Percentiles rank a stretch among this genome's conserved stretches.
phyloP scores from a whole-genome alignment of 2,888 invertebrate species.

The Aphodius sticticus region DNA sequence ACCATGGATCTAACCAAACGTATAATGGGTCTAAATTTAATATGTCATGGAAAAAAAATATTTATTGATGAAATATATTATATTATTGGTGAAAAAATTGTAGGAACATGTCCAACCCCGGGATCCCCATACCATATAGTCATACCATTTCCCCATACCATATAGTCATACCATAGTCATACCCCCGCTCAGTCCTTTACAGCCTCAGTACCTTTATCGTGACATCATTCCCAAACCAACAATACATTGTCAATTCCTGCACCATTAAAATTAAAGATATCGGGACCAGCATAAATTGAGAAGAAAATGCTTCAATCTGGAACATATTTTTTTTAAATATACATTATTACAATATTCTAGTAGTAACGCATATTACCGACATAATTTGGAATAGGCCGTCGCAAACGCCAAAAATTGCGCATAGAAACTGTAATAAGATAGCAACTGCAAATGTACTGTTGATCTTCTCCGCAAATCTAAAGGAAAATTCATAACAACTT shows the following conservation, averaged over 20 bases:
- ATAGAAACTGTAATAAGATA: constrained; percentile 12
- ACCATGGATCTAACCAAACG: too few relatives aligned
- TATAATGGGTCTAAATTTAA: too few relatives aligned
- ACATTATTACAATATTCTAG: not conserved
- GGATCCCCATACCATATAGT: too few relatives aligned
- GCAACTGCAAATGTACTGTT: constrained; percentile 10
- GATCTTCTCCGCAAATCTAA: constrained; percentile 21
- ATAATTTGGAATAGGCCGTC: constrained; percentile 12
- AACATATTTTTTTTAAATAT: too few relatives aligned
- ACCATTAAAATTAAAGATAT: not conserved
- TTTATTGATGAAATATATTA: too few relatives aligned
- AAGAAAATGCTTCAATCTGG: not conserved
- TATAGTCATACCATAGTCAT: too few relatives aligned
- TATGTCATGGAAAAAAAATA: too few relatives aligned
- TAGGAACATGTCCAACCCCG: too few relatives aligned
- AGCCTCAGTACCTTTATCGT: not conserved
- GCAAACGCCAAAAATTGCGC: not conserved
- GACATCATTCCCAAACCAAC: not conserved
- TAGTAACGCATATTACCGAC: not conserved
- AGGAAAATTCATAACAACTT: not conserved
- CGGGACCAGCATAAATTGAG: constrained; percentile 6
- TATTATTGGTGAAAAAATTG: too few relatives aligned
- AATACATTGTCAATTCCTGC: constrained; percentile 8
- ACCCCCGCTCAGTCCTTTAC: too few relatives aligned
- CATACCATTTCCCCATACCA: too few relatives aligned